phyloP scores from a whole-genome alignment of 2,113 vertebrate species.

The Tragelaphus buxtoni region DNA sequence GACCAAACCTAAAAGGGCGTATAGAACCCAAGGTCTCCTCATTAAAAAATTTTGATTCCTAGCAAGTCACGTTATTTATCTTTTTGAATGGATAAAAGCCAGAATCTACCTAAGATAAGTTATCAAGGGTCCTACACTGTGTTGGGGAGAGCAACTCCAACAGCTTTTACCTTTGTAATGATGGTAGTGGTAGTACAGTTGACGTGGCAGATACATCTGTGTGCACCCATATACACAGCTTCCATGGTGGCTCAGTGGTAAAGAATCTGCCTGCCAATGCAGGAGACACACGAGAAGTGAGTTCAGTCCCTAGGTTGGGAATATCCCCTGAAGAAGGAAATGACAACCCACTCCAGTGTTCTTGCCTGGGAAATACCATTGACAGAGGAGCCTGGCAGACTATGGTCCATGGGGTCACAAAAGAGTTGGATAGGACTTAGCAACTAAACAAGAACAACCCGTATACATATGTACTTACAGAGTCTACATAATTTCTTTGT shows the following conservation, averaged over 20 bases:
- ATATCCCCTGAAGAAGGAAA: neutral
- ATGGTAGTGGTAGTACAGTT: neutral
- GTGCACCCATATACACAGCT: neutral
- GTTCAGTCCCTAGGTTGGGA: neutral
- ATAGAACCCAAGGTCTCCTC: neutral
- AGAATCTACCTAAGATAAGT: neutral
- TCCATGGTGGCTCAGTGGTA: neutral
- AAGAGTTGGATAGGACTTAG: neutral
- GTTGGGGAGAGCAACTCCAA: neutral
- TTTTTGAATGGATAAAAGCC: neutral
- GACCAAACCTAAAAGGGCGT: fast-evolving
- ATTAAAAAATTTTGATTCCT: neutral
- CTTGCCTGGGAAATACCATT: neutral
- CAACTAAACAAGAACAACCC: neutral
- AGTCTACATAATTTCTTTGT: neutral
- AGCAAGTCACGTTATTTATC: neutral
- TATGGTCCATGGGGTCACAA: neutral
- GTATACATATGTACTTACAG: neutral
- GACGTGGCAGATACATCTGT: neutral
- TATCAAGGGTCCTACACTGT: neutral
- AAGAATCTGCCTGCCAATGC: neutral
- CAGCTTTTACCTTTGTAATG: neutral
- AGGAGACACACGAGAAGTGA: neutral
- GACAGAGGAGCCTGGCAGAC: neutral
- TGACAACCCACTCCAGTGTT: neutral